Evolutionary conservation across 92 coral and sea anemone species (phyloP).

Genomic region (Bergia puertoricense): DNA sequence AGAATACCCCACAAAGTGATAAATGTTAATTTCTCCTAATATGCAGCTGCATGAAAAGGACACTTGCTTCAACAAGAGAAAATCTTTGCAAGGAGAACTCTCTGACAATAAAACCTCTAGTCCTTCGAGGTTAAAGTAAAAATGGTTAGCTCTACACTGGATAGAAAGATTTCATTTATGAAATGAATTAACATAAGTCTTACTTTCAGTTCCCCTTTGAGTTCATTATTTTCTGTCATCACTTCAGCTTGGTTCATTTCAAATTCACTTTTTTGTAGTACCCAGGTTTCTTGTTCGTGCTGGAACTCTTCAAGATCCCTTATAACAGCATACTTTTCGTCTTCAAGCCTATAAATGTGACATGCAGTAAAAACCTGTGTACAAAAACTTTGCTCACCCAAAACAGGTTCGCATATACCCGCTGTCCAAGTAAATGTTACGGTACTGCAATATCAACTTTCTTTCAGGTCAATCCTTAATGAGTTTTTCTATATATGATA

Average conservation of each 20-base stretch:
- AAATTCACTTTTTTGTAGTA: slow-evolving; percentile 67
- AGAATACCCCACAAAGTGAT: not conserved
- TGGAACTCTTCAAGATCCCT: slow-evolving; percentile 56
- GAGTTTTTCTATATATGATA: no score
- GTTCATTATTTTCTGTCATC: slow-evolving; percentile 67
- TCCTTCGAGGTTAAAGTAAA: no score
- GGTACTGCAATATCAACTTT: not conserved
- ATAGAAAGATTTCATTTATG: not conserved
- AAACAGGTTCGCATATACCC: not conserved
- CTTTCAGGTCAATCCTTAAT: no score
- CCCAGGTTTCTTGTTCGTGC: slow-evolving; percentile 61
- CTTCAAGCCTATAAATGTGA: slow-evolving; percentile 59
- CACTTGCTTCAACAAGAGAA: not conserved
- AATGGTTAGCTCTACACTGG: not conserved
- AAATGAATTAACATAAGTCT: not conserved
- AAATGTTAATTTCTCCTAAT: no score
- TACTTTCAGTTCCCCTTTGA: slow-evolving; percentile 53
- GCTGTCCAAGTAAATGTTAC: not conserved
- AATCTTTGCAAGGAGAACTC: not conserved
- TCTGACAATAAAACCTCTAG: not conserved
- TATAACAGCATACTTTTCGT: slow-evolving; percentile 58
- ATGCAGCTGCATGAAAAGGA: not conserved
- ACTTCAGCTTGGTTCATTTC: slow-evolving; percentile 76
- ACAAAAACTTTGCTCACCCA: not conserved
- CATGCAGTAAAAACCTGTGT: not conserved